These are phyloP conservation scores for Cathartes aura DNA, from an alignment of 2,113 vertebrate genomes.

Conservation along the genomic window DNA sequence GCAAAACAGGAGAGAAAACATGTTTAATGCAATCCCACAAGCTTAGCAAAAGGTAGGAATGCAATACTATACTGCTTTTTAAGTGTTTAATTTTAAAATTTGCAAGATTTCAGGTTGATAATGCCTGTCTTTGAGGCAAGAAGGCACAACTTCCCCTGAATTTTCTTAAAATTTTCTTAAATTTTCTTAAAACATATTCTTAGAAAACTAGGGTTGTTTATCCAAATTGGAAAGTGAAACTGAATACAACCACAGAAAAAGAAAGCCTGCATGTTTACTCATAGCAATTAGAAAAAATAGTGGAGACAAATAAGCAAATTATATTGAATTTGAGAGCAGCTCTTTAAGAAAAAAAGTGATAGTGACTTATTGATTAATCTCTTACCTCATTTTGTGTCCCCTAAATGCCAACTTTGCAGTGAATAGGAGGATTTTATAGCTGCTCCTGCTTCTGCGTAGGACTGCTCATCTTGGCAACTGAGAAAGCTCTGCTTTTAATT, in stretches of 20 bases:
- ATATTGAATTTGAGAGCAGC: neutral
- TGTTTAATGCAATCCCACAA: accelerated
- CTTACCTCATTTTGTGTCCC: neutral
- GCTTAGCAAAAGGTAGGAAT: neutral
- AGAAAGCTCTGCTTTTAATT: neutral
- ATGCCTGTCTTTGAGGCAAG: neutral
- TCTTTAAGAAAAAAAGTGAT: neutral
- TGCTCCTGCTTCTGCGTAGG: neutral
- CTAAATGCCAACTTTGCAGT: neutral
- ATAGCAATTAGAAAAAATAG: neutral
- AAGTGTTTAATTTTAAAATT: neutral
- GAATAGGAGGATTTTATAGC: neutral
- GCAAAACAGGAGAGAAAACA: neutral
- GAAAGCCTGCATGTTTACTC: neutral
- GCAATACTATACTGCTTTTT: neutral
- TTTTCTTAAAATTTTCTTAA: neutral
- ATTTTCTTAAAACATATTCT: neutral
- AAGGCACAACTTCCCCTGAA: neutral
- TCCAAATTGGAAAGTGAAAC: neutral
- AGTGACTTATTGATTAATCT: neutral
- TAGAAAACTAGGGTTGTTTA: neutral
- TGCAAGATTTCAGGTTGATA: neutral
- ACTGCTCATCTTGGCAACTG: neutral
- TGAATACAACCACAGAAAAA: neutral
- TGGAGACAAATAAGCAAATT: neutral